A percentile compares a stretch with the other conserved stretches of the same genome.
Conservation (phyloP, 2,113 vertebrate species). For the Myrmecophaga tridactyla region DNA sequence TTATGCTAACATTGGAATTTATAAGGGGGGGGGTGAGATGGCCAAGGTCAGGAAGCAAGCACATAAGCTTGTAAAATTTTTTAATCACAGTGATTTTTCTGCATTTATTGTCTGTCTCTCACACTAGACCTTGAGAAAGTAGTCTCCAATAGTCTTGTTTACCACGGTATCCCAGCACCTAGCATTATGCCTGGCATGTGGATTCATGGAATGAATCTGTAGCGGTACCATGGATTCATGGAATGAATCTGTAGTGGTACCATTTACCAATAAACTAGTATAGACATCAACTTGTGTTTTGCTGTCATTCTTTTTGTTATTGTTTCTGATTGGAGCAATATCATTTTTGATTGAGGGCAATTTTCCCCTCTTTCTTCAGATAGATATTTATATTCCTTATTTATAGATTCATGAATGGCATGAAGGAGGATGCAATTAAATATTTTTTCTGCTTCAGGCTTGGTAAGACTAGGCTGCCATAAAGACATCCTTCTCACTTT, state of each 20-base stretch:
- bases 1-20: neutral
- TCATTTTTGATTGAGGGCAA: neutral
- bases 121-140: neutral
- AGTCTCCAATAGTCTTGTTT: neutral
- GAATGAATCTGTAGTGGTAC: neutral
- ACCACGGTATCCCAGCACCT: neutral
- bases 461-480: neutral
- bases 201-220: neutral
- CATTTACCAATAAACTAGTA: neutral
- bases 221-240: neutral
- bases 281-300: neutral
- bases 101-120: neutral
- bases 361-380: neutral
- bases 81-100: neutral
- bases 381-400: neutral
- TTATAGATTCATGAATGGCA: neutral
- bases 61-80: neutral
- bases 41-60: neutral
- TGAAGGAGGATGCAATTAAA: neutral
- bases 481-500: neutral
- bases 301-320: neutral
- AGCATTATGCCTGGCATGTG: neutral
- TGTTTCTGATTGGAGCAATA: neutral
- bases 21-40: neutral
- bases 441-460: neutral